Evolutionary conservation across 2,888 invertebrate genomes (phyloP).

Genomic region (Scaptodrosophila latifasciaeformis): DNA sequence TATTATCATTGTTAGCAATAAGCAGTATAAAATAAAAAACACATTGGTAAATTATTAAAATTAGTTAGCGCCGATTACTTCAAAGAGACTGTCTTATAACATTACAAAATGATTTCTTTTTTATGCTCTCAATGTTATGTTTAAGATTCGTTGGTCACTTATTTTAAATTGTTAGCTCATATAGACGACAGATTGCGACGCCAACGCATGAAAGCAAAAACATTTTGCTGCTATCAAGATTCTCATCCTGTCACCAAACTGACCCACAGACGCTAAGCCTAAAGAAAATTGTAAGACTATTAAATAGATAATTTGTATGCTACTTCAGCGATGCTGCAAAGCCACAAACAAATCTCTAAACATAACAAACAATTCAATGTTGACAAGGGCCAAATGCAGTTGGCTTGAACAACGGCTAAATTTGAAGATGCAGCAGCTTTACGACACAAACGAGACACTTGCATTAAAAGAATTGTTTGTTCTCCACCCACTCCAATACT

Average conservation of each 20-base stretch:
- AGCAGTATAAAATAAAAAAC: too few relatives aligned
- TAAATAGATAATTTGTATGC: constrained; percentile 21
- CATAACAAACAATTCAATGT: constrained; percentile 33
- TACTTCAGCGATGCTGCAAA: constrained; percentile 28
- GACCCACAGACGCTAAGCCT: constrained; percentile 24
- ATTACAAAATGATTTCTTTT: too few relatives aligned
- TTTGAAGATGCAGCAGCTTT: constrained; percentile 53
- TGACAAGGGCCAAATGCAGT: constrained; percentile 65
- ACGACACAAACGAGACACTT: constrained; percentile 39
- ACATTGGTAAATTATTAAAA: too few relatives aligned
- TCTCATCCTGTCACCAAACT: constrained; percentile 49
- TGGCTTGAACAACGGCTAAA: constrained; percentile 32
- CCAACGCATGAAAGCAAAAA: constrained; percentile 51
- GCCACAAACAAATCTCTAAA: constrained; percentile 19
- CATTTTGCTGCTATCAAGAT: constrained; percentile 16
- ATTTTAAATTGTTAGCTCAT: too few relatives aligned
- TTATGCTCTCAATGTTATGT: too few relatives aligned
- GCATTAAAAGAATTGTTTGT: constrained; percentile 52
- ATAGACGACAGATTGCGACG: not conserved
- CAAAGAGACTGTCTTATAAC: too few relatives aligned
- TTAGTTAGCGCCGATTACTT: too few relatives aligned
- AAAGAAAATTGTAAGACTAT: not conserved
- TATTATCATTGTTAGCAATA: too few relatives aligned
- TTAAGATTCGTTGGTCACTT: too few relatives aligned
- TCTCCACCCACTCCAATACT: not conserved